Conservation (phyloP, 1,140 invertebrate genomes). For the Pseudoatta argentina region DNA sequence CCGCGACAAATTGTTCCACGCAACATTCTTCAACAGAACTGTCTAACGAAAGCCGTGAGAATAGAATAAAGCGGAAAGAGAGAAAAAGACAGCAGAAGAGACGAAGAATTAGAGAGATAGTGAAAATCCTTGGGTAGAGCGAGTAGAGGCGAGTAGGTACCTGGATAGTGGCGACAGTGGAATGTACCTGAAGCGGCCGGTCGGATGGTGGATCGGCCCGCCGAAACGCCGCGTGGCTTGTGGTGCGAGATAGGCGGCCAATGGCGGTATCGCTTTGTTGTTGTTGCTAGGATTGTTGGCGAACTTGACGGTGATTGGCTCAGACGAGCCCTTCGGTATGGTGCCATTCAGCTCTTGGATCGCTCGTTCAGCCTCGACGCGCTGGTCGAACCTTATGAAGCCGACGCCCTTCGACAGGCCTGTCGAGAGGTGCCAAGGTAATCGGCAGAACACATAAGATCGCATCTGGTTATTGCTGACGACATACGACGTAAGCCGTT, state of each 20-base stretch:
- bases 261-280: slow-evolving; percentile 95
- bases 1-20: not conserved
- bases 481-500: not conserved
- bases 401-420: slow-evolving; percentile 99
- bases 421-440: slow-evolving; percentile 80
- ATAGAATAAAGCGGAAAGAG: slow-evolving; percentile 26
- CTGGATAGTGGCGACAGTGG: slow-evolving; percentile 90
- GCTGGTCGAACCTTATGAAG: slow-evolving; percentile 99
- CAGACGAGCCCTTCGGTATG: slow-evolving; percentile 97
- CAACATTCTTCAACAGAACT: not conserved
- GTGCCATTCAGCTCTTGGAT: slow-evolving; percentile 99
- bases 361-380: slow-evolving; percentile 98
- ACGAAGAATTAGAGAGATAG: slow-evolving; percentile 57
- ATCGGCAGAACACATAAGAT: slow-evolving; percentile 47
- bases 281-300: slow-evolving; percentile 99
- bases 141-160: slow-evolving; percentile 88
- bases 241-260: slow-evolving; percentile 96
- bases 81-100: slow-evolving; percentile 27
- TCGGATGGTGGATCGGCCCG: slow-evolving; percentile 96
- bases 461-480: slow-evolving; percentile 39
- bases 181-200: slow-evolving; percentile 96
- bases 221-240: slow-evolving; percentile 93
- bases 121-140: slow-evolving; percentile 84
- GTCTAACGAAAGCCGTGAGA: slow-evolving; percentile 23
- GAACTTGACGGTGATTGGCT: slow-evolving; percentile 99